These are phyloP conservation scores for Tinea semifulvella DNA, from an alignment of 2,888 invertebrate genomes.

Conservation along the genomic window DNA sequence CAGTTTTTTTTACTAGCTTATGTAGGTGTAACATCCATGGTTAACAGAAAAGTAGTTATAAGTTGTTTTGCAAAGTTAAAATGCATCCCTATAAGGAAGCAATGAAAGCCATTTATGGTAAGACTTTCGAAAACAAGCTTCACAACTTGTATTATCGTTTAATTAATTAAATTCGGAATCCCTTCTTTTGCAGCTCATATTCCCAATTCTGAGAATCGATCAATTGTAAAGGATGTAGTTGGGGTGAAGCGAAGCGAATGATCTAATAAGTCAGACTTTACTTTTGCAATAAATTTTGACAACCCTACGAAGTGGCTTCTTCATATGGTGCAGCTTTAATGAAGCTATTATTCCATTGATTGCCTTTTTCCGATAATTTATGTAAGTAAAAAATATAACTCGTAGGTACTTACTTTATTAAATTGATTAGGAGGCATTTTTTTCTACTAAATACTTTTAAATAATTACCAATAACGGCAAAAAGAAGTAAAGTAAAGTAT, in stretches of 20 bases:
- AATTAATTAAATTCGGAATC: slow-evolving; percentile 5
- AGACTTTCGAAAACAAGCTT: not conserved
- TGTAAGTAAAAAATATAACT: no score
- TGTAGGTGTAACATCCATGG: no score
- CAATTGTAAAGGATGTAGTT: slow-evolving; percentile 16
- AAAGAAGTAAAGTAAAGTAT: no score
- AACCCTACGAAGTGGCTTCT: slow-evolving; percentile 26
- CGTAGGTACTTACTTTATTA: no score
- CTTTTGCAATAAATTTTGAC: slow-evolving; percentile 35
- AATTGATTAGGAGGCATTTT: no score
- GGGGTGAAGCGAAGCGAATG: slow-evolving; percentile 40
- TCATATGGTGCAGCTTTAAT: slow-evolving; percentile 45
- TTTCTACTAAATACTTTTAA: no score
- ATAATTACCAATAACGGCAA: no score
- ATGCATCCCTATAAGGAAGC: not conserved
- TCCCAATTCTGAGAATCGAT: slow-evolving; percentile 7
- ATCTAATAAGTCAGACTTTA: slow-evolving; percentile 43
- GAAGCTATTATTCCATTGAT: slow-evolving; percentile 24
- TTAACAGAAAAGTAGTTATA: no score
- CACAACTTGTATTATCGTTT: slow-evolving; percentile 5
- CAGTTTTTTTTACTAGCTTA: no score
- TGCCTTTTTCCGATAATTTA: slow-evolving; percentile 2
- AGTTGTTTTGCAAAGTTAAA: no score
- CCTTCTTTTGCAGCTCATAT: slow-evolving; percentile 11
- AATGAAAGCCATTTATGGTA: not conserved